Evolutionary conservation across 2,888 invertebrate species (phyloP), one percentile per base, ranked within the genome.

Genomic region (Ischnura elegans): DNA sequence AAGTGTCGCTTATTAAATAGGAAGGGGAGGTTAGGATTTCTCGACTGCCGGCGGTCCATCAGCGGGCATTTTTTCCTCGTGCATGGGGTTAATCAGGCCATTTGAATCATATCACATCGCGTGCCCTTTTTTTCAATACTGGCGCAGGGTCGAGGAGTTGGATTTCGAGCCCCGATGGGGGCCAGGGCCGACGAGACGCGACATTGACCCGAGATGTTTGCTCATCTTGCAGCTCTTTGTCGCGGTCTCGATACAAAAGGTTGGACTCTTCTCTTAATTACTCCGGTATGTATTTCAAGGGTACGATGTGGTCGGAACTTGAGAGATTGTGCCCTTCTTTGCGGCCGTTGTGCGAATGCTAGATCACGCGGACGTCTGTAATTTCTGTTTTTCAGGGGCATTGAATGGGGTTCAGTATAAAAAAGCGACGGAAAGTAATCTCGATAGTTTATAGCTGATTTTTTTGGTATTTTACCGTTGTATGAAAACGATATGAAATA

Each of bases 81-180:
- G 29, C 25, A 36, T 36, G 36, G 36, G 13, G 16, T 1, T 36
- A 76, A 76, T 76, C 76, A 76, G 76, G 76, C 13, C 76, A 36
- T 76, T 29, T 76, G 76, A 76, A 76, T 76, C 76, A 76, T 76
- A 76, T 76, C 76, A 76, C 36, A 76, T 76, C 36, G 76, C 13
- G 29, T 29, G 76, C 10, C 36, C 2, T 76, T 76, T 76, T 36
- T n/a, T n/a, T n/a, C n/a, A n/a, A n/a, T 76, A 76, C 13, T 36
- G 76, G 76, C 29, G 16, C 76, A 76, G 76, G 76, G 76, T 76
- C 76, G 76, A 2, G 76, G 6, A 36, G 36, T 51, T 13, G 76
- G 16, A 36, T 13, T 25, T 10, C 16, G 4, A 36, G 25, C 25
- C 25, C 36, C 29, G 76, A 76, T 10, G 13, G 16, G 36, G 8